Evolutionary conservation across 2,888 invertebrate genomes (phyloP).

Genomic region (Agrotis puta): DNA sequence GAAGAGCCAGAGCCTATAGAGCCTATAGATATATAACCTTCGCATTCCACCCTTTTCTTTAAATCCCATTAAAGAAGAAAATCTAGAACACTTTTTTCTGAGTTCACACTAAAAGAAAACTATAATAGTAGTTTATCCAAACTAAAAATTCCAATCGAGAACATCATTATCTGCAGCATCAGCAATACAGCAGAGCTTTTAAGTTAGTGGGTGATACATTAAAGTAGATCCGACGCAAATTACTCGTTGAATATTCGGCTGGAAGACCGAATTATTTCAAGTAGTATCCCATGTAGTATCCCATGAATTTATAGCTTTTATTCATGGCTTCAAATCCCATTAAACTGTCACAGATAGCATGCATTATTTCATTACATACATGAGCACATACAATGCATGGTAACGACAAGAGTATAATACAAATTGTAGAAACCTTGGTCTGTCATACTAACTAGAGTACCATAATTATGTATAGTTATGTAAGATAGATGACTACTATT

Average conservation of each 20-base stretch:
- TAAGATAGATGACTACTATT: background rate
- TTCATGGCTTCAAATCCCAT: background rate
- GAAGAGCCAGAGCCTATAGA: no score
- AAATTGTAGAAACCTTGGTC: constrained; percentile 39
- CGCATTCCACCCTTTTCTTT: no score
- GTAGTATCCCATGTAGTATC: background rate
- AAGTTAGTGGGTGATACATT: no score
- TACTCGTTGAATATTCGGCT: background rate
- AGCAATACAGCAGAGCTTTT: no score
- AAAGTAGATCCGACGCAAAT: background rate
- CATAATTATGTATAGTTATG: background rate
- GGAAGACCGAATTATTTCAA: background rate
- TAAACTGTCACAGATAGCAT: background rate
- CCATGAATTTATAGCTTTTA: background rate
- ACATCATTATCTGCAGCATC: no score
- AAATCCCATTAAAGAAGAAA: no score
- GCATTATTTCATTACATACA: background rate
- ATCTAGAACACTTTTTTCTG: no score
- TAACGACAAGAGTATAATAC: constrained; percentile 32
- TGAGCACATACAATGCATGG: background rate
- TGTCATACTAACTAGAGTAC: constrained; percentile 11
- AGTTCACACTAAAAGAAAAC: no score
- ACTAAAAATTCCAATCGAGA: no score
- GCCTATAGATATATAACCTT: no score
- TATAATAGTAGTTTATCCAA: no score